Percentiles rank a stretch among this genome's conserved stretches.
phyloP scores from a whole-genome alignment of 1,140 invertebrate genomes.

The Cydia splendana region DNA sequence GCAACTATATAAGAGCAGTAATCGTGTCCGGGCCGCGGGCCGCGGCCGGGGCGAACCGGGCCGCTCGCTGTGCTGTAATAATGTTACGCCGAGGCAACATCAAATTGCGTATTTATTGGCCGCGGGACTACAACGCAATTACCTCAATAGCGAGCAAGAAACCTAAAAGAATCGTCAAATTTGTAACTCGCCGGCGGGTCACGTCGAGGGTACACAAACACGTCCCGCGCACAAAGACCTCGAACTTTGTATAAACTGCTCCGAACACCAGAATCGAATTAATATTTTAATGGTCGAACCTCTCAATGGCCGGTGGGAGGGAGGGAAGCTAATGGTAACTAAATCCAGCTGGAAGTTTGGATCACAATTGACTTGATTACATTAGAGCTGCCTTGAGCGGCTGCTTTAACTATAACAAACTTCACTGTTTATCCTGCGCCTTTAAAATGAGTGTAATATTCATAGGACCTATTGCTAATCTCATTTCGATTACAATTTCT shows the following conservation, averaged over 20 bases:
- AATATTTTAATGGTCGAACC: constrained; percentile 10
- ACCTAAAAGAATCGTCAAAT: background rate
- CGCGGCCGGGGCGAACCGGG: background rate
- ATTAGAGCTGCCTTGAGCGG: background rate
- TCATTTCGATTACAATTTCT: background rate
- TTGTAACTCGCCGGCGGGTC: background rate
- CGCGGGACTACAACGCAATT: background rate
- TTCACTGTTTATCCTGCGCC: background rate
- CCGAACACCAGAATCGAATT: background rate
- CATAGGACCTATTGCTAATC: background rate
- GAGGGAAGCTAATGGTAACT: background rate
- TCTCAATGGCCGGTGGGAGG: background rate
- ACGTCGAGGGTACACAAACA: background rate
- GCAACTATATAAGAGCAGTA: background rate
- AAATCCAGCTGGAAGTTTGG: constrained; percentile 12
- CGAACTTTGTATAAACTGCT: constrained; percentile 22
- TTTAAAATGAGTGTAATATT: background rate
- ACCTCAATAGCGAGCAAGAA: background rate
- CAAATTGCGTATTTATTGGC: constrained; percentile 14
- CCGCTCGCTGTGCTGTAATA: background rate
- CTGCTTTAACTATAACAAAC: background rate
- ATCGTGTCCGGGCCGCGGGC: background rate
- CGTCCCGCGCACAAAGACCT: background rate
- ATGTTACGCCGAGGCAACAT: constrained; percentile 5
- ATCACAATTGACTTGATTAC: constrained; percentile 1